Conservation (phyloP, 2,888 invertebrate species). For the Spicauda simplicius region DNA sequence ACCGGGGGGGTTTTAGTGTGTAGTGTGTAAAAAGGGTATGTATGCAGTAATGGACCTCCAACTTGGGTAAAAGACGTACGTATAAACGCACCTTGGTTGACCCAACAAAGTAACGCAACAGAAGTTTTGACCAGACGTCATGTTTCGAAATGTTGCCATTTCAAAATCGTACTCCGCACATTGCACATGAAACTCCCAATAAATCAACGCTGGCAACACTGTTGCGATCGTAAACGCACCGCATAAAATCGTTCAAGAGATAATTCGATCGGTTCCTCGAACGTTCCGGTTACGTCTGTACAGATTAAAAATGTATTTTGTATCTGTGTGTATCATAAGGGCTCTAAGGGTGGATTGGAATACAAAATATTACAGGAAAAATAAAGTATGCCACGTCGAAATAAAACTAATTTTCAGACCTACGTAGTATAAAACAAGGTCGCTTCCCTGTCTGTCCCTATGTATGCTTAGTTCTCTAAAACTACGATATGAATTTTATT, state of each 20-base stretch:
- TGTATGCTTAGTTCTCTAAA: no score
- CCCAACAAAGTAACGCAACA: constrained; percentile 15
- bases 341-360: no score
- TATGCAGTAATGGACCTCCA: no score
- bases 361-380: no score
- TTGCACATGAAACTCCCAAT: constrained; percentile 53
- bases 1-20: no score
- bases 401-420: no score
- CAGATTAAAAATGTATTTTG: constrained; percentile 24
- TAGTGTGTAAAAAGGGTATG: no score
- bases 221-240: constrained; percentile 57
- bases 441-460: no score
- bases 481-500: no score
- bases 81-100: neutral
- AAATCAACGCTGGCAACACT: constrained; percentile 60
- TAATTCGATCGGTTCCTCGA: constrained; percentile 74
- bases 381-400: no score
- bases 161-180: constrained; percentile 53
- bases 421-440: no score
- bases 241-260: constrained; percentile 67
- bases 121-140: constrained; percentile 11
- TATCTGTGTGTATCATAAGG: no score
- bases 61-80: neutral
- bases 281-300: constrained; percentile 50
- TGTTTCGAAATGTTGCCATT: constrained; percentile 59